Conservation (phyloP, 37 sponge, comb jelly and placozoan species). For the Spongilla lacustris region DNA sequence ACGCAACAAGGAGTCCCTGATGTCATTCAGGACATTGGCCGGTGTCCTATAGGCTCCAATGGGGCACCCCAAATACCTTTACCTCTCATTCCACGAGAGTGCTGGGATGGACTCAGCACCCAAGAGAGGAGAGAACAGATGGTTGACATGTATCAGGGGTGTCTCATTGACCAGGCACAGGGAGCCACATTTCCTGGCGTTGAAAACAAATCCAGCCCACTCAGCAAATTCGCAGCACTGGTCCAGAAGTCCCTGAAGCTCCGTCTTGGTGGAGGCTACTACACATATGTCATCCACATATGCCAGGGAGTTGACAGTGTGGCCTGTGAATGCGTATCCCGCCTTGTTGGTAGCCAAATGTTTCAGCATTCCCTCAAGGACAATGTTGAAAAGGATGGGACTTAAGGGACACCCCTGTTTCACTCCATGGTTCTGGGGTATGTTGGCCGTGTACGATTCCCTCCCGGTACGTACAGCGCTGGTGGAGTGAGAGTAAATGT, state of each 20-base stretch:
- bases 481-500: slow-evolving; percentile 31
- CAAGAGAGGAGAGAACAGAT: slow-evolving; percentile 1
- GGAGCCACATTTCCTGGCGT: slow-evolving; percentile 32
- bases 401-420: slow-evolving; percentile 54
- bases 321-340: too few relatives aligned
- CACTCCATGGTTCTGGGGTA: slow-evolving; percentile 11
- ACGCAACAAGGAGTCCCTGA: not conserved
- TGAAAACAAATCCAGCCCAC: slow-evolving; percentile 31
- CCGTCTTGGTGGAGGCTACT: slow-evolving; percentile 13
- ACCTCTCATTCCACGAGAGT: not conserved
- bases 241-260: not conserved
- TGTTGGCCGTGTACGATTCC: not conserved
- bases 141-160: not conserved
- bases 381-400: slow-evolving; percentile 44
- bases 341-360: not conserved
- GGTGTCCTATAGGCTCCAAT: not conserved
- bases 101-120: slow-evolving; percentile 7
- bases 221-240: not conserved
- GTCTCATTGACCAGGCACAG: slow-evolving; percentile 17
- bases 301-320: too few relatives aligned
- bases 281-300: slow-evolving; percentile 19
- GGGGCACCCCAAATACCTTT: not conserved
- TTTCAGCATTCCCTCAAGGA: not conserved
- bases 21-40: not conserved
- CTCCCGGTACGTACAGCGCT: not conserved